These are phyloP conservation scores for Muscicapa striata DNA, from an alignment of 2,797 vertebrate genomes.

Conservation along the genomic window DNA sequence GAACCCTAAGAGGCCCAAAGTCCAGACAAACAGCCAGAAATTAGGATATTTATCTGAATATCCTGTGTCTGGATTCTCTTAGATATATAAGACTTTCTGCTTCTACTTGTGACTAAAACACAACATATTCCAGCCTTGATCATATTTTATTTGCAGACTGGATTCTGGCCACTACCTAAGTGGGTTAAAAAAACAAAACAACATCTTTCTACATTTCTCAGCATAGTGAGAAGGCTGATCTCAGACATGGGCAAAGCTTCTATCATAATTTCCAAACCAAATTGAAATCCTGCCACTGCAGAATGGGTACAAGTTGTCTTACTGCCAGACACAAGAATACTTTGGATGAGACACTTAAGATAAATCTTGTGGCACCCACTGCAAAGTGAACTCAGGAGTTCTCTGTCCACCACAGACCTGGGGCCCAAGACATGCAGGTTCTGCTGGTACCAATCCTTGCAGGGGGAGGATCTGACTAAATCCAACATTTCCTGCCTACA, in stretches of 20 bases:
- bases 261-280: background rate
- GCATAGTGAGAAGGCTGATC: background rate
- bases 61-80: background rate
- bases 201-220: background rate
- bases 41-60: background rate
- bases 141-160: background rate
- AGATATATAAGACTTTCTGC: background rate
- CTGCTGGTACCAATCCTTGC: background rate
- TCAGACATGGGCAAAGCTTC: background rate
- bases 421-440: background rate
- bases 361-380: background rate
- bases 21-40: slow-evolving; percentile 22
- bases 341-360: background rate
- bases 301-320: background rate
- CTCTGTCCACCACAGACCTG: background rate
- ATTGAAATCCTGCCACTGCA: background rate
- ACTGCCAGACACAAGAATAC: background rate
- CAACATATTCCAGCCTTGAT: background rate
- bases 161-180: background rate
- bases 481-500: background rate
- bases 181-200: background rate
- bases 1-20: background rate
- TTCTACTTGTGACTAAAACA: background rate
- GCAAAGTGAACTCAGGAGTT: background rate
- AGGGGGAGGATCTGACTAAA: background rate